These are phyloP conservation scores for Homarus americanus DNA, from an alignment of 1,140 invertebrate species.

Conservation along the genomic window DNA sequence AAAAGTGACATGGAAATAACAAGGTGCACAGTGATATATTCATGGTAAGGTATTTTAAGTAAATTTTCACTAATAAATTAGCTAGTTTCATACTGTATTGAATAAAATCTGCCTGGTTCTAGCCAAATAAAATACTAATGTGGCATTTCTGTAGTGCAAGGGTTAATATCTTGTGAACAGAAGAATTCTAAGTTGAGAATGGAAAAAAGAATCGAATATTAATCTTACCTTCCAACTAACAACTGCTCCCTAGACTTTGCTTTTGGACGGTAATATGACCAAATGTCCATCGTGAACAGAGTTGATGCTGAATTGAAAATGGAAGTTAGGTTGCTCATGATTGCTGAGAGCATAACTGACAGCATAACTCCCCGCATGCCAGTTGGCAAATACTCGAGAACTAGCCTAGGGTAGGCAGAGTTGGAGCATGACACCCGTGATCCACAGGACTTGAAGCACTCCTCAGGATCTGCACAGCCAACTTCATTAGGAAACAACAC, in stretches of 20 bases:
- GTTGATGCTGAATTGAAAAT: constrained; percentile 81
- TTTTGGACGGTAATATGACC: constrained; percentile 78
- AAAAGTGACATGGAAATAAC: no score
- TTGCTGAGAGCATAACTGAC: constrained; percentile 81
- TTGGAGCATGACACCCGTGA: constrained; percentile 79
- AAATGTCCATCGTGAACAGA: constrained; percentile 81
- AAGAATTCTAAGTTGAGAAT: no score
- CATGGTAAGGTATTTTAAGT: no score
- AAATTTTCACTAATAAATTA: no score
- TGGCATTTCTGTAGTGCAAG: no score
- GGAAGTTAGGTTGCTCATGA: constrained; percentile 81
- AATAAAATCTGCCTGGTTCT: no score
- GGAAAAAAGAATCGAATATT: no score
- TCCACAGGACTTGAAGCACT: constrained; percentile 79
- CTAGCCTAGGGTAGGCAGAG: constrained; percentile 80
- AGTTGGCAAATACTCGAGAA: constrained; percentile 79
- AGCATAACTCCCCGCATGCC: constrained; percentile 80
- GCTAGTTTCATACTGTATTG: no score
- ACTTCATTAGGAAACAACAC: constrained; percentile 80
- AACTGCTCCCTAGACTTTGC: constrained; percentile 14
- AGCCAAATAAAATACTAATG: no score
- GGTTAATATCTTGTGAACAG: no score
- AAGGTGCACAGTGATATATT: no score
- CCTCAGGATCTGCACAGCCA: constrained; percentile 78
- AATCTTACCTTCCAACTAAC: not conserved